Evolutionary conservation across 2,113 vertebrate species (phyloP).

Genomic region (Scophthalmus maximus): DNA sequence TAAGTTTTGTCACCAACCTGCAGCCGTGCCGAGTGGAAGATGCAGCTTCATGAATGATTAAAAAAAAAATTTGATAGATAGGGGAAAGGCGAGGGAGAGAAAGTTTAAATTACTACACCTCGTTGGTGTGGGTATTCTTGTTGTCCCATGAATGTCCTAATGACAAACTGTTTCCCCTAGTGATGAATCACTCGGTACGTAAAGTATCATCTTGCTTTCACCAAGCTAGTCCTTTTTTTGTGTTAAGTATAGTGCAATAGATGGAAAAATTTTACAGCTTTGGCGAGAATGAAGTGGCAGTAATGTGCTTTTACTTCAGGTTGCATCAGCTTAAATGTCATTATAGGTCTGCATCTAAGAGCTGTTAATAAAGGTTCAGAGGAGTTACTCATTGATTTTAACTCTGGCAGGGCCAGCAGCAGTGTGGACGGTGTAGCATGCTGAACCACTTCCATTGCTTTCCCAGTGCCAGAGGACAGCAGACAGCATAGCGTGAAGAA

Average conservation of each 20-base stretch:
- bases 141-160: constrained; percentile 1
- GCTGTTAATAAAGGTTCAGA: background rate
- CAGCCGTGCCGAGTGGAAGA: background rate
- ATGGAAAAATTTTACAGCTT: constrained; percentile 11
- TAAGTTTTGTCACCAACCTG: background rate
- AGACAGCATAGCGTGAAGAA: constrained; percentile 80
- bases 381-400: constrained; percentile 11
- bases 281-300: constrained; percentile 3
- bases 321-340: constrained; percentile 26
- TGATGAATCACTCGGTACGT: constrained; percentile 8
- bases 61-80: background rate
- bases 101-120: background rate
- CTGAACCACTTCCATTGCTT: constrained; percentile 50
- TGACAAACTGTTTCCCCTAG: constrained; percentile 15
- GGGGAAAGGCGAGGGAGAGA: background rate
- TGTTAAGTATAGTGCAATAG: background rate
- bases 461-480: constrained; percentile 61
- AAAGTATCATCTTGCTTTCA: constrained; percentile 20
- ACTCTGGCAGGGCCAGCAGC: constrained; percentile 16
- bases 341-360: background rate
- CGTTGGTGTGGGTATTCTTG: constrained; percentile 3
- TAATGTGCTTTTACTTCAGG: constrained; percentile 21
- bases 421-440: constrained; percentile 26
- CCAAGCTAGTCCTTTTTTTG: constrained; percentile 1
- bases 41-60: background rate